Evolutionary conservation across 2,113 vertebrate genomes (phyloP), one percentile per base, ranked within the genome.

Genomic region (Garra rufa): DNA sequence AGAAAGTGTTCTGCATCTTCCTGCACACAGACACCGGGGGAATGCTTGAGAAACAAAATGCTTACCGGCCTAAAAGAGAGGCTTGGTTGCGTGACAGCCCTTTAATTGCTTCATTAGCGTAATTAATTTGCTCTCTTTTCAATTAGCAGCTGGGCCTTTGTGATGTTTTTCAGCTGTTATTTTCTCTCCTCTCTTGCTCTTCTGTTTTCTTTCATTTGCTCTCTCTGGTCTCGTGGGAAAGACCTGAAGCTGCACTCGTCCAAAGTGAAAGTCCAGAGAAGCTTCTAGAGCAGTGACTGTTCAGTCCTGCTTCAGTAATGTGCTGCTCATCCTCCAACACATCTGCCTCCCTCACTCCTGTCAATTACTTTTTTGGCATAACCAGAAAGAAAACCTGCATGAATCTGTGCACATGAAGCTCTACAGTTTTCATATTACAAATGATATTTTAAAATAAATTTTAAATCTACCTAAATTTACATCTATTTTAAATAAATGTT

Each of bases 61-160:
- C 84, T 85, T 83, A 83, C 59, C 69, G 50, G 81, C 50, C 76
- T 88, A 76, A 85, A 84, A 79, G 85, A 85, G 83, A 86, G 81
- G 28, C 83, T 34, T 55, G 85, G 59, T 57, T 85, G 85, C 61
- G 70, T 87, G 85, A 85, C 88, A 87, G 85, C 76, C 76, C 85
- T 87, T 88, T 88, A 88, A 88, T 87, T 87, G 88, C 88, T 88
- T 88, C 85, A 88, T 88, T 88, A 87, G 80, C 61, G 83, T 89
- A 89, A 89, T 89, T 89, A 87, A 89, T 89, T 89, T 89, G 83
- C 85, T 87, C 88, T 89, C 85, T 85, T 87, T 88, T 88, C 88
- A 89, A 87, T 89, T 89, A 89, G 83, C 76, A 67, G 83, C 84
- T 28, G 69, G 61, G 83, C 81, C 86, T 85, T 85, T 81, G 83